These are phyloP conservation scores for Coreoperca whiteheadi DNA, from an alignment of 2,113 vertebrate genomes.

Conservation along the genomic window DNA sequence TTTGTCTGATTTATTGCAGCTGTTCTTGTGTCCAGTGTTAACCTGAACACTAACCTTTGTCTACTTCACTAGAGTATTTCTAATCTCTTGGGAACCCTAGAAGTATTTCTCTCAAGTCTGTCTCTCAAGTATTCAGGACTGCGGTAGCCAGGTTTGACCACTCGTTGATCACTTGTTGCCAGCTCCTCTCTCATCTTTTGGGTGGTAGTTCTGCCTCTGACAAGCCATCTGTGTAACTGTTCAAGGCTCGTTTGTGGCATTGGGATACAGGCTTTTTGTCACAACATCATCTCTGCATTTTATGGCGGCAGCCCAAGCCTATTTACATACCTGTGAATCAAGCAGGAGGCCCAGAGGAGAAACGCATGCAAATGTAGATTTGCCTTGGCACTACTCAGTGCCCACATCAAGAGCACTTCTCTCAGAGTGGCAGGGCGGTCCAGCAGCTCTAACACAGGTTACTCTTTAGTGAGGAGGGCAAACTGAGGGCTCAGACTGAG, in stretches of 20 bases:
- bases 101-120: constrained; percentile 2
- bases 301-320: constrained; percentile 40
- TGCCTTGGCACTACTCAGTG: constrained; percentile 60
- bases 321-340: constrained; percentile 61
- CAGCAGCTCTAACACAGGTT: constrained; percentile 48
- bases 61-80: constrained; percentile 4
- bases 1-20: constrained; percentile 13
- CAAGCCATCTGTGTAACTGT: constrained; percentile 24
- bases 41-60: constrained; percentile 32
- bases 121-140: constrained; percentile 19
- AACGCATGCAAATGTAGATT: constrained; percentile 62
- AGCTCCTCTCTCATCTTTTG: constrained; percentile 15
- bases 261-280: constrained; percentile 21
- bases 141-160: constrained; percentile 37
- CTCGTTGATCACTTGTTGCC: constrained; percentile 1
- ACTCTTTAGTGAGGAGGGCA: constrained; percentile 50
- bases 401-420: constrained; percentile 73
- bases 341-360: constrained; percentile 41
- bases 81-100: neutral
- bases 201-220: neutral
- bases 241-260: neutral
- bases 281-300: constrained; percentile 30
- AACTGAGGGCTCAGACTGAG: constrained; percentile 58
- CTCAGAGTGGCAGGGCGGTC: constrained; percentile 58
- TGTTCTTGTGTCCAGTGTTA: neutral